A percentile compares a stretch with the other conserved stretches of the same genome.
These are phyloP conservation scores for Mormyrops boulengeri DNA, from an alignment of 2,797 vertebrate genomes.

Conservation along the genomic window DNA sequence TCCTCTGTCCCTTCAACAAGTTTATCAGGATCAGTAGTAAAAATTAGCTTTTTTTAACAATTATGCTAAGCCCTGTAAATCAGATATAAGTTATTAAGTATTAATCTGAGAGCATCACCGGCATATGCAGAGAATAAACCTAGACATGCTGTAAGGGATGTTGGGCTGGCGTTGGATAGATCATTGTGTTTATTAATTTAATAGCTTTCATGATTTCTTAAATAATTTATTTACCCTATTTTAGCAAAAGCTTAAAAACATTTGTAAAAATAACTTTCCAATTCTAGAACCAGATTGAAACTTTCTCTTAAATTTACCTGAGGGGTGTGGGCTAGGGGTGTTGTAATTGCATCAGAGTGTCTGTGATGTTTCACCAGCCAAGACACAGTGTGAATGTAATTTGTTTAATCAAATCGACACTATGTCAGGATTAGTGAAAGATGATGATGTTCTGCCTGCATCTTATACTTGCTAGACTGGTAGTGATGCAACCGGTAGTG, in stretches of 20 bases:
- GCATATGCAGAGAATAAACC: neutral
- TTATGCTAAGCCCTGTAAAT: neutral
- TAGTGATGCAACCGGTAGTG: conserved; percentile 52
- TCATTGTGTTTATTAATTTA: conserved; percentile 7
- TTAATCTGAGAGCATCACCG: neutral
- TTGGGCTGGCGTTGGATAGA: neutral
- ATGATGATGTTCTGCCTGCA: conserved; percentile 64
- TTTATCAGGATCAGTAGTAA: neutral
- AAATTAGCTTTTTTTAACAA: neutral
- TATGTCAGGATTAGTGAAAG: conserved; percentile 61
- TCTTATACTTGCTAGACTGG: conserved; percentile 43
- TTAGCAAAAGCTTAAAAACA: neutral
- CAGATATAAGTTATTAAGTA: neutral
- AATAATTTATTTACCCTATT: neutral
- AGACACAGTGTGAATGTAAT: conserved; percentile 53
- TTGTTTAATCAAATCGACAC: conserved; percentile 58
- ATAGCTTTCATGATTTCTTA: neutral
- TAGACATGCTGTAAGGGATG: neutral
- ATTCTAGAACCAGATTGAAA: neutral
- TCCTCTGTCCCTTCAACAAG: neutral
- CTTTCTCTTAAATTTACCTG: neutral
- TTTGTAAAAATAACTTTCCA: neutral
- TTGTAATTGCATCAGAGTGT: neutral
- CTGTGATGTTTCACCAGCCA: conserved; percentile 32
- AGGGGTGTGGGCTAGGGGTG: neutral